Conservation (phyloP, 2,113 vertebrate species). For the Gadus chalcogrammus region DNA sequence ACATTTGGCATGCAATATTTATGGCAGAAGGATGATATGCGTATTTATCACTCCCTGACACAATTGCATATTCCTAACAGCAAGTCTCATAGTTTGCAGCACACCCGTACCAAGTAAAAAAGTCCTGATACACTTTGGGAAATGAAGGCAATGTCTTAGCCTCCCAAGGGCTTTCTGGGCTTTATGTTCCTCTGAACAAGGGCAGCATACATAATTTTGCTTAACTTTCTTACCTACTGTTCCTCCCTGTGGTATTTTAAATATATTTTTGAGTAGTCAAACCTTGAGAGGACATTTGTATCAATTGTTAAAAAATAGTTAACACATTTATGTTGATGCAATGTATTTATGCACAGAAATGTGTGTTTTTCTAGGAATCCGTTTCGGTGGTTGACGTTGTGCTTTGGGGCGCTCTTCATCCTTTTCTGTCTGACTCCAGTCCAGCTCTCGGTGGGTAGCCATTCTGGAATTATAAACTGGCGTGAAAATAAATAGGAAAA, state of each 20-base stretch:
- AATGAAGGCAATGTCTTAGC: neutral
- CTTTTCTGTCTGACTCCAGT: constrained; percentile 71
- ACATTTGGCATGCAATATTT: neutral
- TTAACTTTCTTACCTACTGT: neutral
- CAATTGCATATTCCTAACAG: neutral
- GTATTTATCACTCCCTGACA: neutral
- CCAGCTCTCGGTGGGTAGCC: constrained; percentile 49
- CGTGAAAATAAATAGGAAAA: neutral
- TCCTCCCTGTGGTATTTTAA: constrained; percentile 10
- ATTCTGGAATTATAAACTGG: neutral
- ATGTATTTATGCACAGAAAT: neutral
- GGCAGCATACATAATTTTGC: no score
- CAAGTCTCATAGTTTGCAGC: neutral
- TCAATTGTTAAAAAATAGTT: constrained; percentile 5
- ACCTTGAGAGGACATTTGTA: neutral
- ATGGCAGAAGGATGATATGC: neutral
- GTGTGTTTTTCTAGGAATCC: constrained; percentile 69
- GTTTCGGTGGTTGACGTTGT: constrained; percentile 83
- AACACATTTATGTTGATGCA: neutral
- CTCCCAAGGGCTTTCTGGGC: neutral
- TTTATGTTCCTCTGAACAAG: no score
- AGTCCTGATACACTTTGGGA: constrained; percentile 24
- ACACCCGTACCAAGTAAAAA: constrained; percentile 22
- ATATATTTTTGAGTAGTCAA: no score
- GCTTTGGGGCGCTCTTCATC: constrained; percentile 82